Evolutionary conservation across 2,888 invertebrate species (phyloP).

Genomic region (Hypselothyrea guttata): DNA sequence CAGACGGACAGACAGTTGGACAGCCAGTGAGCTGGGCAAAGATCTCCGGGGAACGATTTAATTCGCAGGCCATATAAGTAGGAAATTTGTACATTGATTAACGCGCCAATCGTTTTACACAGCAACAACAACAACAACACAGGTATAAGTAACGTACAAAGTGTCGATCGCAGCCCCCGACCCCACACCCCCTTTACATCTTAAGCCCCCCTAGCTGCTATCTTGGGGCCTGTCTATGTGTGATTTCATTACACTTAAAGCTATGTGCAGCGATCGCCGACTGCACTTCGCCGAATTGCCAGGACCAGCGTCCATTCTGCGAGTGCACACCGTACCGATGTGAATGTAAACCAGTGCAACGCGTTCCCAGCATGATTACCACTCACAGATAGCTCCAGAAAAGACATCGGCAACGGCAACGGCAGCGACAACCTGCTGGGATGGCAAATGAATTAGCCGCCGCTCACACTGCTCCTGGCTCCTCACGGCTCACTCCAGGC

Average conservation of each 20-base stretch:
- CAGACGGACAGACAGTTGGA: conserved; percentile 1
- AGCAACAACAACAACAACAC: conserved; percentile 28
- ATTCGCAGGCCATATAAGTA: conserved; percentile 78
- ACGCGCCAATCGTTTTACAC: conserved; percentile 79
- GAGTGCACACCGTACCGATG: conserved; percentile 24
- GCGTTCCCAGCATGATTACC: conserved; percentile 77
- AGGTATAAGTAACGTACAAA: conserved; percentile 52
- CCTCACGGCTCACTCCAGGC: too few relatives aligned
- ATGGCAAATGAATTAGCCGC: conserved; percentile 77
- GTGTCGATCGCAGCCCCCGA: conserved; percentile 49
- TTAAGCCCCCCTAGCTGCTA: conserved; percentile 5
- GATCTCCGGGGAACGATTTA: conserved; percentile 81
- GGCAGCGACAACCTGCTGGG: conserved; percentile 69
- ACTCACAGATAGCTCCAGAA: conserved; percentile 69
- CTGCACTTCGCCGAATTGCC: conserved; percentile 57
- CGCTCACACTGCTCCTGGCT: conserved; percentile 37
- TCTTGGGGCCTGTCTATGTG: conserved; percentile 53
- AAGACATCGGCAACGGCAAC: not conserved
- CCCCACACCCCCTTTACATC: not conserved
- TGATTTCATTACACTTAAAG: conserved; percentile 73
- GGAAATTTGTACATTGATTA: conserved; percentile 79
- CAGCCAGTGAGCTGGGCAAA: conserved; percentile 31
- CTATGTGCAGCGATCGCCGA: conserved; percentile 42
- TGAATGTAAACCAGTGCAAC: conserved; percentile 55
- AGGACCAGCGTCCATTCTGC: conserved; percentile 30